Conservation (phyloP, 2,797 vertebrate species). For the Anableps anableps region DNA sequence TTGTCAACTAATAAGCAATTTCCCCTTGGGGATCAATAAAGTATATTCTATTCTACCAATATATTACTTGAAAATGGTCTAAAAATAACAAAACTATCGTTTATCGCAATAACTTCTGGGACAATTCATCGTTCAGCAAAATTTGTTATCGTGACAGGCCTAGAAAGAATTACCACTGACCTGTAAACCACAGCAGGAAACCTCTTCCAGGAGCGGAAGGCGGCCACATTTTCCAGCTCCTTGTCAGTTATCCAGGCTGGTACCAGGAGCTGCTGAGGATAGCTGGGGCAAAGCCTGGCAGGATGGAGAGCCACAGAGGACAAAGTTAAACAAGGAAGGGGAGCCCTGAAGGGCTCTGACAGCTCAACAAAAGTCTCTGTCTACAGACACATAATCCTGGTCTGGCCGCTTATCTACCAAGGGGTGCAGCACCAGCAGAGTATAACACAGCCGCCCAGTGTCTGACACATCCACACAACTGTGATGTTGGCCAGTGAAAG, state of each 20-base stretch:
- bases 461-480: conserved; percentile 34
- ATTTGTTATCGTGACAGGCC: too few species aligned
- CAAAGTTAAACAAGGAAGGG: conserved; percentile 22
- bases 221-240: conserved; percentile 95
- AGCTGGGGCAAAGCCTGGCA: conserved; percentile 94
- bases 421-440: conserved; percentile 31
- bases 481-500: conserved; percentile 38
- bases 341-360: conserved; percentile 26
- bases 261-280: conserved; percentile 95
- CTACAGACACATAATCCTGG: conserved; percentile 67
- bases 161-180: too few species aligned
- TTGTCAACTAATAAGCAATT: too few species aligned
- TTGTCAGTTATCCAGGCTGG: conserved; percentile 98
- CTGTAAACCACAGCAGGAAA: conserved; percentile 96
- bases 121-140: too few species aligned
- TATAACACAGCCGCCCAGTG: conserved; percentile 59
- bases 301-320: conserved; percentile 25
- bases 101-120: too few species aligned
- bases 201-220: conserved; percentile 97
- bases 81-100: too few species aligned
- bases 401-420: conserved; percentile 51
- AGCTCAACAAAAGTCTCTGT: conserved; percentile 58
- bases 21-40: too few species aligned
- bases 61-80: too few species aligned
- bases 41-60: too few species aligned